Base-by-base conservation (phyloP, 2,888 invertebrate genomes). In the Brenthis hecate region DNA sequence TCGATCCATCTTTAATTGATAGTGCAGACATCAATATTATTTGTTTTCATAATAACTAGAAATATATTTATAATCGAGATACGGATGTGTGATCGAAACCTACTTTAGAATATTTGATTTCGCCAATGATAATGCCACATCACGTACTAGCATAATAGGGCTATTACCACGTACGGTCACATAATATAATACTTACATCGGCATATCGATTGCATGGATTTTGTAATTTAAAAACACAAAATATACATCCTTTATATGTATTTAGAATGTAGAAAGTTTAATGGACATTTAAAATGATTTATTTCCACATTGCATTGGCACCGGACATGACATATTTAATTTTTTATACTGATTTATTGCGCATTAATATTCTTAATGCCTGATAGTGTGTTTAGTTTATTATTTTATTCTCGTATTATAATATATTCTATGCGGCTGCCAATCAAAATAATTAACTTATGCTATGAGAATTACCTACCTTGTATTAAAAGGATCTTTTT, bases 141-240 rank as follows among this genome's bases (percentile, higher is more conserved):
- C 86, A 86, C 87, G 87, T 88, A 83, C 76, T 76, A 72, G 76
- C 81, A 81, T 85, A 83, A 88, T 84, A 82, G 79, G 85, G 83
- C 79, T 86, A 83, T 81, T 69, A 78, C 74, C 4, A 16, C 19
- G 53, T 19, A 8, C 16, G 51, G 60, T 60, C 48, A 57, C 56
- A 56, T n/a, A 11, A 56, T n/a, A 11, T 28, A 60, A 50, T 50
- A 6, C n/a, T 14, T 48, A 0, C 23, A 5, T 54, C 13, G 23
- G 48, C 1, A 47, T 14, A 14, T 50, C 28, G 60, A 60, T 60
- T 60, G 50, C n/a, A 28, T 60, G 28, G 50, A 50, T 28, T 13
- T 60, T 60, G 11, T 60, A 16, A 58, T 6, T 23, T 11, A 0
- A 14, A 13, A 14, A 36, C 13, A 48, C n/a, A 60, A 16, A 60